Conservation (phyloP, 1,140 invertebrate species). For the Anoplophora glabripennis region DNA sequence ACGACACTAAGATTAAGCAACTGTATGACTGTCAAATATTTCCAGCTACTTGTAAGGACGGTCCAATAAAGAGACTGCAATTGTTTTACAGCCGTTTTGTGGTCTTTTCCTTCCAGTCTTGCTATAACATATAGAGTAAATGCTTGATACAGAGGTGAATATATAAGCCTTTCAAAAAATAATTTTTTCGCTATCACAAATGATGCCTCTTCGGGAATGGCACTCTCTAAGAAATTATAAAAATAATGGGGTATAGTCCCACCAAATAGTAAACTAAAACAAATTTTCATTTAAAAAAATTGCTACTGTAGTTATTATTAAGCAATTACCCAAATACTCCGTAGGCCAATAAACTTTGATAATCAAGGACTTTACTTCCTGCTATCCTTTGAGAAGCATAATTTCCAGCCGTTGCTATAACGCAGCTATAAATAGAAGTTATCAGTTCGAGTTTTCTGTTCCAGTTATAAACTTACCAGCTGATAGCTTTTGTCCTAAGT, state of each 20-base stretch:
- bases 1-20: constrained; percentile 67
- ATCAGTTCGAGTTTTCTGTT: constrained; percentile 4
- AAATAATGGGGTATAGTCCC: constrained; percentile 71
- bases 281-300: not conserved
- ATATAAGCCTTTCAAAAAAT: constrained; percentile 65
- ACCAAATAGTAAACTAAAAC: constrained; percentile 64
- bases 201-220: constrained; percentile 56
- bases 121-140: constrained; percentile 66
- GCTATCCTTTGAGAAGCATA: constrained; percentile 62
- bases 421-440: constrained; percentile 51
- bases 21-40: constrained; percentile 68
- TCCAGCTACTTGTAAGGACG: constrained; percentile 65
- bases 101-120: constrained; percentile 68
- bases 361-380: constrained; percentile 57
- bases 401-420: constrained; percentile 63
- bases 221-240: constrained; percentile 58
- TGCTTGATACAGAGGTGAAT: constrained; percentile 66
- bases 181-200: constrained; percentile 57
- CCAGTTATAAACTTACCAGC: constrained; percentile 56
- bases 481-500: constrained; percentile 68
- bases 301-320: constrained; percentile 4
- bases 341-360: constrained; percentile 65
- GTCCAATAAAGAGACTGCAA: constrained; percentile 60
- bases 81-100: constrained; percentile 57
- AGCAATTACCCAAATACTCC: constrained; percentile 64